phyloP scores from a whole-genome alignment of 2,797 vertebrate genomes.

The Alfaro cultratus region DNA sequence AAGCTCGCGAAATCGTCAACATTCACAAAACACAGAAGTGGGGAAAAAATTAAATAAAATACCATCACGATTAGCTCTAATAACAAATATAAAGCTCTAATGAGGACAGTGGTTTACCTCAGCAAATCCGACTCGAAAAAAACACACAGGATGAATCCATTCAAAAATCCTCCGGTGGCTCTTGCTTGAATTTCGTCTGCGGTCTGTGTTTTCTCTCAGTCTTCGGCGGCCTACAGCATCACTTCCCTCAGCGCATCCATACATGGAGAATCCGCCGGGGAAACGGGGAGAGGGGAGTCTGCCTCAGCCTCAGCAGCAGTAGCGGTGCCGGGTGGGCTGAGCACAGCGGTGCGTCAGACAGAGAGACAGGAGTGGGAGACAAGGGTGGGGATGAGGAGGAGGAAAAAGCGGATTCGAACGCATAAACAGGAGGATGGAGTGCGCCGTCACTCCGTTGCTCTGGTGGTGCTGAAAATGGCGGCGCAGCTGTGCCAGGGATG shows the following conservation, averaged over 20 bases:
- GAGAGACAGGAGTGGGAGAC: constrained; percentile 27
- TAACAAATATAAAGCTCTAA: constrained; percentile 30
- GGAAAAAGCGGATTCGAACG: constrained; percentile 6
- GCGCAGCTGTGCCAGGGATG: constrained; percentile 69
- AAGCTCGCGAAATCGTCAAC: constrained; percentile 26
- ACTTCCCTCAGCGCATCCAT: constrained; percentile 64
- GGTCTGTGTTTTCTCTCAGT: constrained; percentile 19
- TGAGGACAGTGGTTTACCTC: constrained; percentile 61
- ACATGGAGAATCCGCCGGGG: constrained; percentile 72
- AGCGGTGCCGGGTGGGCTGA: constrained; percentile 37
- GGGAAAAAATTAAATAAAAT: not conserved
- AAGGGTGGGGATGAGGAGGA: not conserved
- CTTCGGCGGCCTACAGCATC: constrained; percentile 68
- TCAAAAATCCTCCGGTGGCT: constrained; percentile 51
- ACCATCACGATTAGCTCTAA: not conserved
- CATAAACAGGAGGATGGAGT: constrained; percentile 49
- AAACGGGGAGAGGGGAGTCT: constrained; percentile 4
- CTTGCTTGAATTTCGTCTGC: constrained; percentile 34
- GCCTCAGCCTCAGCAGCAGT: constrained; percentile 40
- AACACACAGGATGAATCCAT: constrained; percentile 52
- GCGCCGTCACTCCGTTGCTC: constrained; percentile 37
- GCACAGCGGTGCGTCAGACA: constrained; percentile 63
- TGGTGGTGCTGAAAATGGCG: constrained; percentile 74
- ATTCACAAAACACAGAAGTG: constrained; percentile 18
- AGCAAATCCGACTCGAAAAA: constrained; percentile 48